Evolutionary conservation across 2,888 invertebrate genomes (phyloP).

Genomic region (Gibbula magus): DNA sequence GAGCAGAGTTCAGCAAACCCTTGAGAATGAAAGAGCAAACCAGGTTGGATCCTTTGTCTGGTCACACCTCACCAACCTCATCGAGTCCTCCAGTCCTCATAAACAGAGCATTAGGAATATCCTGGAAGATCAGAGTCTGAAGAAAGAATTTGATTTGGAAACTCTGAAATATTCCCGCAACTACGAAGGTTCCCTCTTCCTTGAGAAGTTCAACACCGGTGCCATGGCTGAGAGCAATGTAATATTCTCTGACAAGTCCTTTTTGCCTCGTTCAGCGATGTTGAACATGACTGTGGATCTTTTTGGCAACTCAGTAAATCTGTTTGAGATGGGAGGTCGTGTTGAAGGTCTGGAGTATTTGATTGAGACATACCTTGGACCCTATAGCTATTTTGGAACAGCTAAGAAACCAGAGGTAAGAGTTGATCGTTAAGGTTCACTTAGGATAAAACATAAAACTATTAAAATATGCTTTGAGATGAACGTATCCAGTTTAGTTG

Average conservation of each 20-base stretch:
- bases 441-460: no score
- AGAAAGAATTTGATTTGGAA: constrained; percentile 89
- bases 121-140: constrained; percentile 85
- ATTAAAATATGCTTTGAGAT: no score
- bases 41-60: constrained; percentile 97
- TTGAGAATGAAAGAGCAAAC: constrained; percentile 60
- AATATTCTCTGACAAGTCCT: constrained; percentile 72
- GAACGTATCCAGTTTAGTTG: no score
- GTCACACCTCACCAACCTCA: constrained; percentile 92
- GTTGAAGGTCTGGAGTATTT: constrained; percentile 91
- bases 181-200: constrained; percentile 86
- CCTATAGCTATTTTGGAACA: constrained; percentile 76
- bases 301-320: constrained; percentile 89
- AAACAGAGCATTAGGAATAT: constrained; percentile 90
- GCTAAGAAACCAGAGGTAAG: constrained; percentile 10
- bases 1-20: constrained; percentile 80
- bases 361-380: constrained; percentile 88
- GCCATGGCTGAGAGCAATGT: constrained; percentile 71
- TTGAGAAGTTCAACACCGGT: constrained; percentile 86
- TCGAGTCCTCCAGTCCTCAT: constrained; percentile 88
- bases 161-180: constrained; percentile 93
- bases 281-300: constrained; percentile 74
- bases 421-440: background rate
- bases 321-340: constrained; percentile 87
- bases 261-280: constrained; percentile 72